Evolutionary conservation across 2,113 vertebrate genomes (phyloP), one percentile per base, ranked within the genome.

Genomic region (Melanocharis versteri): DNA sequence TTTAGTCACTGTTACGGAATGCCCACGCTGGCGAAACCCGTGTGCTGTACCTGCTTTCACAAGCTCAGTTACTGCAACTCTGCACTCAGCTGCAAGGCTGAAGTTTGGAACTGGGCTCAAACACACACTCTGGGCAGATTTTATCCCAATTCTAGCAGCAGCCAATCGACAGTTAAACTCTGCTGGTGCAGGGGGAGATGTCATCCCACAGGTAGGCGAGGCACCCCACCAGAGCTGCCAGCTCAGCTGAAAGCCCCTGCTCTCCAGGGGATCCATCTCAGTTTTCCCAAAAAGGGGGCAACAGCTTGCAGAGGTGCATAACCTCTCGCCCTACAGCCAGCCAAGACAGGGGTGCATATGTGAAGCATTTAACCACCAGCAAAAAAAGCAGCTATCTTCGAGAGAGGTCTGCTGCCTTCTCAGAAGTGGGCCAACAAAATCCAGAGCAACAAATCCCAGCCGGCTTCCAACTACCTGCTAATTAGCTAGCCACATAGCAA

Each of bases 381-480:
- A 68, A 75, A 64, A 18, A 39, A 80, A 83, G 37, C 14, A 53
- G 31, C 6, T 28, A 44, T 28, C 28, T 62, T 62, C 9, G 5
- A 68, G 13, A 73, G 28, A 77, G 7, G 45, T 70, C 71, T 69
- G 44, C n/a, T 80, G 22, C 42, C 28, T 48, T 45, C 50, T 44
- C 47, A 62, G 21, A 40, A 61, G 11, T 3, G 26, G 42, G 23
- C 19, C 62, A 78, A 44, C 44, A 79, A 12, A 70, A 71, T 82
- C 31, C 26, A 42, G 11, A 73, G 61, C 61, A 90, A 84, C 51
- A 71, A 96, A 96, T 37, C 62, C 83, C 72, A 86, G 37, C 20
- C 7, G 33, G 92, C 51, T 86, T 91, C 39, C 45, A 96, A 17
- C 60, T 89, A 91, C 94, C 90, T 94, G 80, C 50, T 73, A 84